Conservation (phyloP, 2,113 vertebrate genomes). For the Scolopax mira region DNA sequence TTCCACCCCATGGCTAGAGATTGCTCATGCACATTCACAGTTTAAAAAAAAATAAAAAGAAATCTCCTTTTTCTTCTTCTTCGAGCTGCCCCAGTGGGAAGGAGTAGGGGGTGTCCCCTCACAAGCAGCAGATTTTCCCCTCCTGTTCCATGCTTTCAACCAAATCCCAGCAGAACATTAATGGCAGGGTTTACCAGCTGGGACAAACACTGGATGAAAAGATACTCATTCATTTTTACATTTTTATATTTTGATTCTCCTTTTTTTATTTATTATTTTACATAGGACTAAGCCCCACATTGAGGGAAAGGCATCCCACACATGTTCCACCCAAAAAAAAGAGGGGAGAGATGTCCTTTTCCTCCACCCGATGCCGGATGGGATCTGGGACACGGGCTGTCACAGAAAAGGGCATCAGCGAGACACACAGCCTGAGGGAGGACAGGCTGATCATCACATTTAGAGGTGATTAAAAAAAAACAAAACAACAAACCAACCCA, state of each 20-base stretch:
- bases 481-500: not conserved
- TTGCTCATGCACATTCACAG: rapidly evolving
- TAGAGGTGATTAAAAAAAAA: not conserved
- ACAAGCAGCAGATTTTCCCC: not conserved
- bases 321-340: too few relatives aligned
- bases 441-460: not conserved
- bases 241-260: too few relatives aligned
- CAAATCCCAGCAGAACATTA: slow-evolving; percentile 7
- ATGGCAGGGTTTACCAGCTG: not conserved
- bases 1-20: not conserved
- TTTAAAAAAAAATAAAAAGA: not conserved
- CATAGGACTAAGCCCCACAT: too few relatives aligned
- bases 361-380: not conserved
- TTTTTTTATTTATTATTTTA: too few relatives aligned
- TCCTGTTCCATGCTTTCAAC: not conserved
- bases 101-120: not conserved
- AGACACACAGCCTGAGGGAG: not conserved
- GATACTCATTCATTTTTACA: too few relatives aligned
- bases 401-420: slow-evolving; percentile 5
- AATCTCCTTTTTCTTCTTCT: not conserved
- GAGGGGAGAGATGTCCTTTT: not conserved
- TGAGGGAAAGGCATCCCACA: too few relatives aligned
- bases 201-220: not conserved
- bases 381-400: not conserved
- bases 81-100: not conserved